A percentile compares a stretch with the other conserved stretches of the same genome.
phyloP scores from a whole-genome alignment of 2,113 vertebrate genomes.

The Reinhardtius hippoglossoides region DNA sequence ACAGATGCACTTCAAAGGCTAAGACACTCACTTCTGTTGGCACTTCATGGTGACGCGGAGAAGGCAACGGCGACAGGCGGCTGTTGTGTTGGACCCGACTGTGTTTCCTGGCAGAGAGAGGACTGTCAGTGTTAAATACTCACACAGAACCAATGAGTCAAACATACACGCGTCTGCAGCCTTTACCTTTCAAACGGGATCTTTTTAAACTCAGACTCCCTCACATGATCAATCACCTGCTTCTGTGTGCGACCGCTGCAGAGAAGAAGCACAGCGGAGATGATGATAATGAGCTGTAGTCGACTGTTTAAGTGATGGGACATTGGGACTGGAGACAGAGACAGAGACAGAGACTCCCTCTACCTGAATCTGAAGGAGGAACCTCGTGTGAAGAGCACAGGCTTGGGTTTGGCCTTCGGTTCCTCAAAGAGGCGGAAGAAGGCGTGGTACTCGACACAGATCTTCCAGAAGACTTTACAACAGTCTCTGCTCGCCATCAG shows the following conservation, averaged over 20 bases:
- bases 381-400: conserved; percentile 94
- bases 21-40: conserved; percentile 91
- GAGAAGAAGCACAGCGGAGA: conserved; percentile 53
- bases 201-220: conserved; percentile 96
- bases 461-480: conserved; percentile 99
- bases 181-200: conserved; percentile 96
- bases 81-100: conserved; percentile 92
- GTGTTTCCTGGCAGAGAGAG: conserved; percentile 89
- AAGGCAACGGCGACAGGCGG: conserved; percentile 86
- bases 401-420: conserved; percentile 95
- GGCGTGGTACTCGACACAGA: conserved; percentile 97
- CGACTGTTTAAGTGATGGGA: conserved; percentile 17
- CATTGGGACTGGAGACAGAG: background rate
- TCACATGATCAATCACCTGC: conserved; percentile 97
- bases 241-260: conserved; percentile 98
- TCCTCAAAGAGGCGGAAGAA: conserved; percentile 99
- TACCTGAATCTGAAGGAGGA: conserved; percentile 99
- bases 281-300: conserved; percentile 27
- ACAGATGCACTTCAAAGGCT: background rate
- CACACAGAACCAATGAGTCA: conserved; percentile 16
- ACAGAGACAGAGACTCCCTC: background rate
- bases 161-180: background rate
- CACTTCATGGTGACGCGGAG: conserved; percentile 89
- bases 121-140: conserved; percentile 45
- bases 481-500: conserved; percentile 96